phyloP scores from a whole-genome alignment of 2,888 invertebrate genomes.

The Tetheella fluctuosa region DNA sequence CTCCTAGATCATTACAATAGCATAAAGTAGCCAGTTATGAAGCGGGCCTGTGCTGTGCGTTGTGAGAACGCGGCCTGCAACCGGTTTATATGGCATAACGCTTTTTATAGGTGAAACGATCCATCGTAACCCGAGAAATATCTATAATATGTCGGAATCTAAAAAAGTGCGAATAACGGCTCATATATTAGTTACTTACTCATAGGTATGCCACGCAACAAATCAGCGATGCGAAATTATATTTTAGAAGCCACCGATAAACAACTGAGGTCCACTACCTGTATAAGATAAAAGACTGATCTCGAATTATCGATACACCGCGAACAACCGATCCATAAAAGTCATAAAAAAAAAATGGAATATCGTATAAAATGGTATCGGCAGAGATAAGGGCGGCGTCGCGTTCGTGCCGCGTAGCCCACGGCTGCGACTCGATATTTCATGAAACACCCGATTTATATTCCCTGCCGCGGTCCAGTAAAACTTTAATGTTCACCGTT shows the following conservation, averaged over 20 bases:
- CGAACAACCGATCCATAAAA: slow-evolving; percentile 80
- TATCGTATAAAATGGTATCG: slow-evolving; percentile 81
- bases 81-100: slow-evolving; percentile 70
- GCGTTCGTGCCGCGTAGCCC: slow-evolving; percentile 72
- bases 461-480: slow-evolving; percentile 69
- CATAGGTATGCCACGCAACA: not conserved
- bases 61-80: slow-evolving; percentile 65
- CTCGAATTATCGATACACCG: slow-evolving; percentile 78
- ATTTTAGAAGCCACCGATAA: slow-evolving; percentile 36
- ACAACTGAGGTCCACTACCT: slow-evolving; percentile 40
- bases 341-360: slow-evolving; percentile 78
- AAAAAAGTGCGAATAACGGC: slow-evolving; percentile 31
- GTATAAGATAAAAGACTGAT: slow-evolving; percentile 67
- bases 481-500: slow-evolving; percentile 75
- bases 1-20: slow-evolving; percentile 81
- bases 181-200: not conserved
- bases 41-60: slow-evolving; percentile 50
- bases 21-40: slow-evolving; percentile 81
- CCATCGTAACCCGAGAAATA: slow-evolving; percentile 54
- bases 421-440: slow-evolving; percentile 79
- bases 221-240: not conserved
- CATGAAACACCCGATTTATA: slow-evolving; percentile 81
- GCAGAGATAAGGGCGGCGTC: slow-evolving; percentile 76
- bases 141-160: slow-evolving; percentile 46
- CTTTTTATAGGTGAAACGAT: slow-evolving; percentile 70